A percentile compares a stretch with the other conserved stretches of the same genome.
Conservation (phyloP, 2,797 vertebrate species). For the Ara ararauna region DNA sequence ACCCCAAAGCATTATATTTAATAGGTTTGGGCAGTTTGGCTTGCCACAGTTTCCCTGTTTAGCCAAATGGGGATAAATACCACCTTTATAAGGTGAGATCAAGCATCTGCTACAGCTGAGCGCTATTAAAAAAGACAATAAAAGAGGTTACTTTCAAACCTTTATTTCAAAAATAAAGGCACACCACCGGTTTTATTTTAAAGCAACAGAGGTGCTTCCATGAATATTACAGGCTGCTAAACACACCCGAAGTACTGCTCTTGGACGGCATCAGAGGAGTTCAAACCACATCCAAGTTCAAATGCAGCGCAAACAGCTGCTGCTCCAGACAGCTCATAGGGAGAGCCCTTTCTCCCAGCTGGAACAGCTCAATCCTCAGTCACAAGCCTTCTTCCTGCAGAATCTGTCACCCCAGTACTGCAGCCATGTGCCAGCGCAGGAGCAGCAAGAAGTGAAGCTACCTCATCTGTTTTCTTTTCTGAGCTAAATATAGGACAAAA, state of each 20-base stretch:
- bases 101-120: neutral
- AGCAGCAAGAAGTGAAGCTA: constrained; percentile 5
- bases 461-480: neutral
- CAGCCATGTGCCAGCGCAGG: neutral
- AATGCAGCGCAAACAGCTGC: neutral
- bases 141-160: neutral
- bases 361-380: neutral
- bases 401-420: neutral
- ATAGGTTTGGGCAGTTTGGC: neutral
- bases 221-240: neutral
- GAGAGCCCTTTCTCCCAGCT: neutral
- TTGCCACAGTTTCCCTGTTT: neutral
- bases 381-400: neutral
- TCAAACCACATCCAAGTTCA: neutral
- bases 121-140: neutral
- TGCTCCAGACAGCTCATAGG: neutral
- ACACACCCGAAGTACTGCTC: neutral
- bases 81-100: neutral
- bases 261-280: neutral
- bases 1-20: neutral
- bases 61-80: neutral
- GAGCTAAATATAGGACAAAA: constrained; percentile 52
- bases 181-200: neutral
- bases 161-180: neutral
- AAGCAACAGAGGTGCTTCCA: neutral